Evolutionary conservation across 2,888 invertebrate species (phyloP).

Genomic region (Drosophila phalerata): DNA sequence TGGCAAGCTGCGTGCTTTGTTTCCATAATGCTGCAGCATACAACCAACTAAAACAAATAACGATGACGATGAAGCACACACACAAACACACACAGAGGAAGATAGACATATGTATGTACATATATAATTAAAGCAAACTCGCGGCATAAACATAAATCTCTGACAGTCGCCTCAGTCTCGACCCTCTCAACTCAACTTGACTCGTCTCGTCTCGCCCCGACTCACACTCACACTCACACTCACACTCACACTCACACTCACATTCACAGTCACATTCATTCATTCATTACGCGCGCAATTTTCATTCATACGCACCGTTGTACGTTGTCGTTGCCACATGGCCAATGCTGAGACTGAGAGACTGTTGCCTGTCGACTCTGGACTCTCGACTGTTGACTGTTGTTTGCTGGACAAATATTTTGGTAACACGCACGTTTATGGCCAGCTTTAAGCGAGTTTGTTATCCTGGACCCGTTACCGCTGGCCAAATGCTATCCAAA

Average conservation of each 20-base stretch:
- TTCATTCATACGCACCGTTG: constrained; percentile 76
- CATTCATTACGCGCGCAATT: constrained; percentile 64
- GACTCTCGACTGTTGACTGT: background rate
- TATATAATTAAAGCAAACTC: constrained; percentile 72
- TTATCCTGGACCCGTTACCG: constrained; percentile 16
- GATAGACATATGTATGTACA: constrained; percentile 6
- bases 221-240: too few species aligned
- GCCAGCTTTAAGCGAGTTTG: constrained; percentile 34
- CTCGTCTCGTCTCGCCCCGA: constrained; percentile 18
- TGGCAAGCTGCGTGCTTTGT: constrained; percentile 59
- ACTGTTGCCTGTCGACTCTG: constrained; percentile 13
- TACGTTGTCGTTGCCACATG: constrained; percentile 60
- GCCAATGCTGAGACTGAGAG: constrained; percentile 24
- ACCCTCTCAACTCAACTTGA: background rate
- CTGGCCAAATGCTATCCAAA: constrained; percentile 40
- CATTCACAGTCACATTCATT: constrained; percentile 62
- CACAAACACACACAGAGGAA: background rate
- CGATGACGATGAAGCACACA: constrained; percentile 17
- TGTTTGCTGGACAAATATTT: constrained; percentile 46
- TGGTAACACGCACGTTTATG: constrained; percentile 72
- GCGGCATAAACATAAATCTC: constrained; percentile 79
- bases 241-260: constrained; percentile 1
- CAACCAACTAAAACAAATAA: constrained; percentile 28
- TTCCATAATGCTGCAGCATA: constrained; percentile 49
- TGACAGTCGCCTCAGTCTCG: constrained; percentile 32